Base-by-base conservation (phyloP, 2,888 invertebrate species). In the Proisotoma minuta region DNA sequence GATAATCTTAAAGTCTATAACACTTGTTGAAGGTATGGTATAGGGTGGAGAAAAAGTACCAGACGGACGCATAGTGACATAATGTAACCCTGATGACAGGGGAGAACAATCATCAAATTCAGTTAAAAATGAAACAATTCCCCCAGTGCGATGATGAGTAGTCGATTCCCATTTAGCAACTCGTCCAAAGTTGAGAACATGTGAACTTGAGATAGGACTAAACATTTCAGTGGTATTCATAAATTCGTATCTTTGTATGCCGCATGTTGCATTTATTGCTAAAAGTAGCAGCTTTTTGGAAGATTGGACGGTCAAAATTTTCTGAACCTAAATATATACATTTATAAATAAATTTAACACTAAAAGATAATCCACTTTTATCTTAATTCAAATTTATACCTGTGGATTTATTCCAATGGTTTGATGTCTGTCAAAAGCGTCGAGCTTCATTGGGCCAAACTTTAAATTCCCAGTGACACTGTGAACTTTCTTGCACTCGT, bases 351-450 rank as follows among this genome's bases (percentile, higher is more conserved):
- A 34, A 8, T 10, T 34, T 10, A 34, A 15, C 8, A 34, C 34
- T 15, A 34, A 10, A 34, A 34, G 15, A 34, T 34, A 10, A 34
- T 8, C 15, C 8, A 15, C 8, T 34, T 15, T 43, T 18, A 12
- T 43, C n/a, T n/a, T n/a, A n/a, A n/a, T 29, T 26, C 26, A 27
- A 2, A 27, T 27, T 24, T 18, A 29, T 59, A 67, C 71, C 56
- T 54, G 49, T 20, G 63, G 34, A 34, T 57, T 34, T 8, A 64
- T 20, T 1, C 49, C 15, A 22, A 71, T 68, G 1, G 59, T 48
- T 60, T 72, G 72, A 48, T 68, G 70, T 15, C 54, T 51, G 51
- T 73, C 71, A 62, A 73, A 64, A 5, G 68, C 66, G 43, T 69
- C 65, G 12, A 73, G 57, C 47, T 68, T 69, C 39, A 68, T 43